A percentile compares a stretch with the other conserved stretches of the same genome.
These are phyloP conservation scores for Pandemis cinnamomeana DNA, from an alignment of 2,888 invertebrate species.

Conservation along the genomic window DNA sequence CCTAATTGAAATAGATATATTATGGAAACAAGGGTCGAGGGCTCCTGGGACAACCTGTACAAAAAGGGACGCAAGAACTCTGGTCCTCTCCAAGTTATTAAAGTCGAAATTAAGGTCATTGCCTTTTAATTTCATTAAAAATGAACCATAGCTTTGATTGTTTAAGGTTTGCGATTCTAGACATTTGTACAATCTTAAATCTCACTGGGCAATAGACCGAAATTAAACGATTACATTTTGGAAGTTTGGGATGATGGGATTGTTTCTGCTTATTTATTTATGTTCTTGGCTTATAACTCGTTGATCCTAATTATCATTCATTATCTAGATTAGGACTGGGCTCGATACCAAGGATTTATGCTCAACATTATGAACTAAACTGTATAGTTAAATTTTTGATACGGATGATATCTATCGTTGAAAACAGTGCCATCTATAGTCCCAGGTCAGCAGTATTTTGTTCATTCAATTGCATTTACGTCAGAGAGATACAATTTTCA, in stretches of 20 bases:
- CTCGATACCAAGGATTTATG: background rate
- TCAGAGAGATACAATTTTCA: too few species aligned
- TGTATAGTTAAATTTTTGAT: too few species aligned
- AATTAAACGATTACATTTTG: slow-evolving; percentile 1
- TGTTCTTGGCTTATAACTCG: slow-evolving; percentile 1
- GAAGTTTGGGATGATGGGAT: background rate
- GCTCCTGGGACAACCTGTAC: slow-evolving; percentile 15
- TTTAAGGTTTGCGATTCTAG: background rate
- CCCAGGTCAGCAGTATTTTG: too few species aligned
- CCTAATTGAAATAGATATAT: slow-evolving; percentile 30
- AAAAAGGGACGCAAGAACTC: slow-evolving; percentile 27
- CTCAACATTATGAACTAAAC: too few species aligned
- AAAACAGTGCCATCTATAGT: too few species aligned
- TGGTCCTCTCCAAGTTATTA: slow-evolving; percentile 14
- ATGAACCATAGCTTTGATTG: background rate
- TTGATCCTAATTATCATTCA: slow-evolving; percentile 5
- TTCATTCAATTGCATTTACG: too few species aligned
- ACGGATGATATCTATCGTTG: too few species aligned
- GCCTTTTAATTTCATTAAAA: background rate
- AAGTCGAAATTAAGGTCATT: slow-evolving; percentile 5
- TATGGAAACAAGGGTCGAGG: slow-evolving; percentile 13
- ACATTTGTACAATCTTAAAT: background rate
- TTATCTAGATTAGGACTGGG: background rate
- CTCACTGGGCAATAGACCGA: background rate
- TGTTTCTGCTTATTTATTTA: slow-evolving; percentile 10